Percentiles rank a stretch among this genome's conserved stretches.
phyloP scores from a whole-genome alignment of 2,113 vertebrate genomes.

The Cryptotis parvus region DNA sequence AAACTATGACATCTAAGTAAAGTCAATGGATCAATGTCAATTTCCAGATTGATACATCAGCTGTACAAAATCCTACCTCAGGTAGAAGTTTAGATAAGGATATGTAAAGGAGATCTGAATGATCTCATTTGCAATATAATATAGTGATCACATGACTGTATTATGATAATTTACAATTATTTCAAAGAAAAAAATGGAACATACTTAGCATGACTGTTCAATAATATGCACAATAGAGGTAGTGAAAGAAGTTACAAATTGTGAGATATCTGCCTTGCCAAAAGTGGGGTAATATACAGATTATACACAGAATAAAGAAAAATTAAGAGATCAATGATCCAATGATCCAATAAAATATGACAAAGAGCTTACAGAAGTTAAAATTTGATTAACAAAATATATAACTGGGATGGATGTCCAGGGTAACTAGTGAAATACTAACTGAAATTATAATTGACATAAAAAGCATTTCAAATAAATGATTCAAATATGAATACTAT shows the following conservation, averaged over 20 bases:
- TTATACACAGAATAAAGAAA: background rate
- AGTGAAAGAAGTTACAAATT: background rate
- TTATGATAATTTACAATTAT: background rate
- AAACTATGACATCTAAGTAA: background rate
- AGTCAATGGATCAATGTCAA: background rate
- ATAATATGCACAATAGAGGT: background rate
- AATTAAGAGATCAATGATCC: background rate
- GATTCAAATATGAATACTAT: no score
- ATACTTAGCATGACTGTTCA: background rate
- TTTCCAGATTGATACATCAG: background rate
- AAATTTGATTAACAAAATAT: background rate
- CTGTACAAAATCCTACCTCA: background rate
- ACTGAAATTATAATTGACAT: slow-evolving; percentile 29
- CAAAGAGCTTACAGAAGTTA: slow-evolving; percentile 24
- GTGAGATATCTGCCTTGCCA: background rate
- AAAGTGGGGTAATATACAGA: background rate
- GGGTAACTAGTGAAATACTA: background rate
- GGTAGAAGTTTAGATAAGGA: background rate
- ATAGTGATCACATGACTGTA: background rate
- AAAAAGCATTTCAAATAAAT: no score
- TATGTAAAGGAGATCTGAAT: background rate
- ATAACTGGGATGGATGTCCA: background rate
- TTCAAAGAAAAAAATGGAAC: slow-evolving; percentile 38
- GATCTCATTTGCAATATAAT: background rate
- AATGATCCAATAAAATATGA: background rate